Evolutionary conservation across 2,797 vertebrate genomes (phyloP).

Genomic region (Eulemur mongoz): DNA sequence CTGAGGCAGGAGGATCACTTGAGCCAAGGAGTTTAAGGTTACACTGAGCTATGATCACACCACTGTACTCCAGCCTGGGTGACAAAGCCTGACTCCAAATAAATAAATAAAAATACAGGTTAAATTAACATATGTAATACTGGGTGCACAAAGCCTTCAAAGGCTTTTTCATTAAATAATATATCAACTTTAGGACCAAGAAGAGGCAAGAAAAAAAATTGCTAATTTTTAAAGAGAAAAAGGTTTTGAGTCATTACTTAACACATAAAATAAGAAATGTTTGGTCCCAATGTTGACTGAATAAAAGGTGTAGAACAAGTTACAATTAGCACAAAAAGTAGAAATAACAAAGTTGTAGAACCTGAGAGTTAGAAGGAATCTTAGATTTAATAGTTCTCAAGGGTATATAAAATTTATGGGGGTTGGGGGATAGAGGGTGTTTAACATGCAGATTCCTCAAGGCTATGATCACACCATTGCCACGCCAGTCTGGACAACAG

Average conservation of each 20-base stretch:
- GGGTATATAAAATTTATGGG: not conserved
- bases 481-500: not conserved
- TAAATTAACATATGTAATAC: not conserved
- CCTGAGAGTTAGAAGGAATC: not conserved
- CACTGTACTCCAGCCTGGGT: too few relatives aligned
- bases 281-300: not conserved
- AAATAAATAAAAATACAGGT: not conserved
- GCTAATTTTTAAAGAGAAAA: not conserved
- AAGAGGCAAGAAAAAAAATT: not conserved
- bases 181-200: not conserved
- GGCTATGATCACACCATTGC: not conserved
- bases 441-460: not conserved
- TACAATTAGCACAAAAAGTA: constrained; percentile 3
- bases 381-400: not conserved
- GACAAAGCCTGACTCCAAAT: too few relatives aligned
- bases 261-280: not conserved
- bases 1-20: too few relatives aligned
- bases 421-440: not conserved
- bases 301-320: constrained; percentile 10
- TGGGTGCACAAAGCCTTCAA: not conserved
- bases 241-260: not conserved
- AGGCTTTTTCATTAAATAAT: not conserved
- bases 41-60: too few relatives aligned
- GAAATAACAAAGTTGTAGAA: constrained; percentile 5
- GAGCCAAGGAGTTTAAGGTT: too few relatives aligned